Conservation (phyloP, 2,797 vertebrate species). For the Mallotus villosus region DNA sequence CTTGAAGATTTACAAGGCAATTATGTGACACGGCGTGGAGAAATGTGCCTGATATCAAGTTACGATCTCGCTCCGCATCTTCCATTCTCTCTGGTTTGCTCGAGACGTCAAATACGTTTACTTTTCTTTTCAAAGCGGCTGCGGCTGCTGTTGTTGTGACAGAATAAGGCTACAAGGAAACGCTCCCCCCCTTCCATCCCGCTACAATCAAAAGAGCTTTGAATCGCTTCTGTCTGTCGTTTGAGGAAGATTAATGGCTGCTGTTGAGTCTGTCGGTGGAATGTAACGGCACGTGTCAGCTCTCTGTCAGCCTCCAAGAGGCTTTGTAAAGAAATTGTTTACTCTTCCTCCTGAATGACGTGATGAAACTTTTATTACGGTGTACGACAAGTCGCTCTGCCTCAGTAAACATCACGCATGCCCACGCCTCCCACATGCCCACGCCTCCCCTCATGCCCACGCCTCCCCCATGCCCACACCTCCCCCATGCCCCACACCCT, state of each 20-base stretch:
- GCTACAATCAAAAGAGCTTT: slow-evolving; percentile 71
- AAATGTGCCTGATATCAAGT: slow-evolving; percentile 37
- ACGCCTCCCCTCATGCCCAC: too few species aligned
- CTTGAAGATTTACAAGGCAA: slow-evolving; percentile 8
- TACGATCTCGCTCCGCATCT: slow-evolving; percentile 53
- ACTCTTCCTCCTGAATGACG: slow-evolving; percentile 59
- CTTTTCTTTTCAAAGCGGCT: slow-evolving; percentile 63
- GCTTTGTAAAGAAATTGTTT: slow-evolving; percentile 68
- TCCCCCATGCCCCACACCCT: too few species aligned
- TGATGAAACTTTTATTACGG: slow-evolving; percentile 67
- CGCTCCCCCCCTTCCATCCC: slow-evolving; percentile 61
- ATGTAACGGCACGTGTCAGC: slow-evolving; percentile 66
- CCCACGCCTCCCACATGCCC: too few species aligned
- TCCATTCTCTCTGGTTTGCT: slow-evolving; percentile 57
- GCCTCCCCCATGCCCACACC: too few species aligned
- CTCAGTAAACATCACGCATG: slow-evolving; percentile 50
- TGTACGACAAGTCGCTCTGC: slow-evolving; percentile 32
- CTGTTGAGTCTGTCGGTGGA: slow-evolving; percentile 63
- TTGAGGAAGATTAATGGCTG: slow-evolving; percentile 66
- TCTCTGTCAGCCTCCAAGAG: slow-evolving; percentile 51
- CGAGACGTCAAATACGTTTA: slow-evolving; percentile 67
- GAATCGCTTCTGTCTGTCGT: slow-evolving; percentile 69
- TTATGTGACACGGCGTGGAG: slow-evolving; percentile 13
- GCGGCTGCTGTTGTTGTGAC: slow-evolving; percentile 68
- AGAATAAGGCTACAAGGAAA: slow-evolving; percentile 74